A percentile compares a stretch with the other conserved stretches of the same genome.
phyloP scores from a whole-genome alignment of 2,888 invertebrate species.

The Maniola hyperantus region DNA sequence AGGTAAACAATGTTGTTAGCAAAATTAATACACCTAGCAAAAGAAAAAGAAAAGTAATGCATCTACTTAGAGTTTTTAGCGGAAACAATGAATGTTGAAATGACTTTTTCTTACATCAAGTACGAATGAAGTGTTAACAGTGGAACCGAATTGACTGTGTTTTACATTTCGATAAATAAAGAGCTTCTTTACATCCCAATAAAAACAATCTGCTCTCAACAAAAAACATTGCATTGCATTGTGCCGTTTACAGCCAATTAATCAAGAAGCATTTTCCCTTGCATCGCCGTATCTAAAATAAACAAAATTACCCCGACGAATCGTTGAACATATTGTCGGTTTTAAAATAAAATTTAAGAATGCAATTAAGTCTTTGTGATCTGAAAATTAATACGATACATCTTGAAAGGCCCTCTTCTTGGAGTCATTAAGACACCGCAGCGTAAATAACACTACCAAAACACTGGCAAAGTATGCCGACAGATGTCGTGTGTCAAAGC shows the following conservation, averaged over 20 bases:
- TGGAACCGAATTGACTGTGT: conserved; percentile 46
- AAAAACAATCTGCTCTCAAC: conserved; percentile 45
- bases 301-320: conserved; percentile 46
- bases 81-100: neutral
- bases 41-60: neutral
- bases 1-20: no score
- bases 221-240: conserved; percentile 53
- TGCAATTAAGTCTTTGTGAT: conserved; percentile 71
- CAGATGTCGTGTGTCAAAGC: conserved; percentile 48
- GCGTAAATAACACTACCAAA: conserved; percentile 56
- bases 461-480: conserved; percentile 50
- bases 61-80: no score
- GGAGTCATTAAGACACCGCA: conserved; percentile 69
- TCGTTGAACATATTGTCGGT: conserved; percentile 67
- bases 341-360: conserved; percentile 76
- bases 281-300: conserved; percentile 55
- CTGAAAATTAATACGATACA: conserved; percentile 70
- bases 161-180: conserved; percentile 69
- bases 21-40: no score
- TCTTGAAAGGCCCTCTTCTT: conserved; percentile 56
- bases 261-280: conserved; percentile 60
- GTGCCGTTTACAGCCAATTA: conserved; percentile 65
- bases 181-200: conserved; percentile 64
- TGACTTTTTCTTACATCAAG: neutral
- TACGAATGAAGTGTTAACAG: conserved; percentile 9